Evolutionary conservation across 2,113 vertebrate species (phyloP), one percentile per base, ranked within the genome.

Genomic region (Trogon surrucura): DNA sequence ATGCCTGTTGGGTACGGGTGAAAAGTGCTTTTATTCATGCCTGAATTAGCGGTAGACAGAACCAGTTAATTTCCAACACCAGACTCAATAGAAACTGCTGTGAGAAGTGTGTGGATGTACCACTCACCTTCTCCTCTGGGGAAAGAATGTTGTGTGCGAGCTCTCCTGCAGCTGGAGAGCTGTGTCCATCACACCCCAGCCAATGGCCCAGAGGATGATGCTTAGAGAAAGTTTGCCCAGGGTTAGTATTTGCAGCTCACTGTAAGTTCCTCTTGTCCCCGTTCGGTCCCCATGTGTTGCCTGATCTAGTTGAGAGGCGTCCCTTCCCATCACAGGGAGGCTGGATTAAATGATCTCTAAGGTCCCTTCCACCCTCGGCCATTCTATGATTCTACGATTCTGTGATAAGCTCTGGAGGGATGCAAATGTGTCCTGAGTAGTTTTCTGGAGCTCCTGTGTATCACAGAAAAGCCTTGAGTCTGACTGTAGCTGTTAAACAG

Each of bases 101-200:
- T 27, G 65, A 44, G 62, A 15, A 56, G 45, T 2, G 2, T 22
- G 3, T 2, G 6, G 4, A 11, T 2, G 2, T 45, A 10, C 8
- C 56, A n/a, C 3, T 2, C 34, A 51, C 6, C 25, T 48, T 47
- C 21, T 73, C 16, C 62, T 62, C 38, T 32, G 79, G 15, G 27
- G n/a, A 74, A 72, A 58, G n/a, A n/a, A 20, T 5, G 2, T 5
- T 44, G 9, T 47, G 34, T 32, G 18, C 12, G 69, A 84, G 17
- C 6, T 6, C 16, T 58, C 17, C 64, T 78, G 50, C 14, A 56
- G 41, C 16, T 32, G 70, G 57, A 80, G n/a, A 77, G 6, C 34
- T 13, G 1, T 12, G 25, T 47, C 48, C 36, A 17, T 53, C 36
- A 11, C 41, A 51, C 19, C 30, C 19, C 18, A 69, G 32, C 4